A percentile compares a stretch with the other conserved stretches of the same genome.
phyloP scores from a whole-genome alignment of 2,888 invertebrate genomes.

The Cerceris ruficornis region DNA sequence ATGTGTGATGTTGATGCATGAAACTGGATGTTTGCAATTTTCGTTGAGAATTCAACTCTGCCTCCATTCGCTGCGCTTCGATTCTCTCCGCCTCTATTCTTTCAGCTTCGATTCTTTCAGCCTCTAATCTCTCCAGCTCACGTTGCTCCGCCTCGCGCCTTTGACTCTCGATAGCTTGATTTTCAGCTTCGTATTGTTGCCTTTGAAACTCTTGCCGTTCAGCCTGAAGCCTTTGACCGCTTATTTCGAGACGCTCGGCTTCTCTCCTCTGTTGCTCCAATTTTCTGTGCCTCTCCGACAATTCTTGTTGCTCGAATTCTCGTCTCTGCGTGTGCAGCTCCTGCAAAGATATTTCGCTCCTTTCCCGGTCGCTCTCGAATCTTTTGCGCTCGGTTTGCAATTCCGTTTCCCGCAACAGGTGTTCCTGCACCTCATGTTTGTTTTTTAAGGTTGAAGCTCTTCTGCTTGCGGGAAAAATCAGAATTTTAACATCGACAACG shows the following conservation, averaged over 20 bases:
- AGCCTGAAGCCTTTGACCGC: constrained; percentile 55
- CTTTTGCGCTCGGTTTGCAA: constrained; percentile 43
- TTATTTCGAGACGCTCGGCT: constrained; percentile 48
- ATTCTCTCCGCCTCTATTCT: constrained; percentile 72
- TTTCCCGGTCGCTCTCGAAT: constrained; percentile 50
- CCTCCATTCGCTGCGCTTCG: constrained; percentile 72
- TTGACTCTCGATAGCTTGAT: constrained; percentile 60
- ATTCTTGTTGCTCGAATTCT: constrained; percentile 65
- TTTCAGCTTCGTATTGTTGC: constrained; percentile 60
- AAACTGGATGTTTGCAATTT: constrained; percentile 74
- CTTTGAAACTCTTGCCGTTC: constrained; percentile 60
- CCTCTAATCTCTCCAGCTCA: constrained; percentile 58
- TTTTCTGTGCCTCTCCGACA: constrained; percentile 58
- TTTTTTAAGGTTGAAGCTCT: constrained; percentile 42
- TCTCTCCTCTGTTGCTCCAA: constrained; percentile 55
- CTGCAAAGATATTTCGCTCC: constrained; percentile 58
- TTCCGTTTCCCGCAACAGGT: constrained; percentile 36
- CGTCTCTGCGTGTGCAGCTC: constrained; percentile 62
- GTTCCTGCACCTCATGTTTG: constrained; percentile 40
- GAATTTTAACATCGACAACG: not conserved
- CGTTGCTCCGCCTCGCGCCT: too few relatives aligned
- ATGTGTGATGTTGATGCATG: constrained; percentile 72
- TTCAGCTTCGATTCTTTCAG: constrained; percentile 60
- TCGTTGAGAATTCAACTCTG: constrained; percentile 74
- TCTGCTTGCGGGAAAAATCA: constrained; percentile 17